A percentile compares a stretch with the other conserved stretches of the same genome.
Conservation (phyloP, 2,797 vertebrate species). For the Molossus alvarezi region DNA sequence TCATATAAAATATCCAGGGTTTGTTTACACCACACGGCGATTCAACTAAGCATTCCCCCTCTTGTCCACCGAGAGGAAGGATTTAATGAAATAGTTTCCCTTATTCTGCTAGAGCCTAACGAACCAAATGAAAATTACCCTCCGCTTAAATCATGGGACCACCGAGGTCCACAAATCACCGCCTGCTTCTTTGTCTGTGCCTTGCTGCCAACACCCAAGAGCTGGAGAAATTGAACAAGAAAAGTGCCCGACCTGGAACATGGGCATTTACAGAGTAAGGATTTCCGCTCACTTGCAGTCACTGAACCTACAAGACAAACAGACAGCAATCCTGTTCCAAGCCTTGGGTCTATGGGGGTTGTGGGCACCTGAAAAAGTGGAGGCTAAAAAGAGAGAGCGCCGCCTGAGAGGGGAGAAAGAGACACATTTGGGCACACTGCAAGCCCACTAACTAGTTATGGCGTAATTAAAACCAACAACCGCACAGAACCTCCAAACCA, state of each 20-base stretch:
- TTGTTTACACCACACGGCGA: slow-evolving; percentile 89
- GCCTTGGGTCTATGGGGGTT: neutral
- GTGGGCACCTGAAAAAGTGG: neutral
- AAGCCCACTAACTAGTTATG: slow-evolving; percentile 41
- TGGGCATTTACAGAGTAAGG: neutral
- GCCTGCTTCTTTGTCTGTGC: slow-evolving; percentile 66
- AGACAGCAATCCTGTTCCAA: neutral
- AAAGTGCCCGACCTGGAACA: neutral
- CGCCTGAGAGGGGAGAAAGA: neutral
- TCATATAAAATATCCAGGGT: slow-evolving; percentile 92
- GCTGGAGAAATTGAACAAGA: slow-evolving; percentile 38
- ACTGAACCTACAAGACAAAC: slow-evolving; percentile 2
- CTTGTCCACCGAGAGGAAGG: slow-evolving; percentile 87
- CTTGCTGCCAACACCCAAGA: slow-evolving; percentile 45
- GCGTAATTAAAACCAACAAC: slow-evolving; percentile 76
- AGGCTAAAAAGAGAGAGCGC: neutral
- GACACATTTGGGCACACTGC: neutral
- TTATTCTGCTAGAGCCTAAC: slow-evolving; percentile 77
- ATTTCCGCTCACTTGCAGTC: neutral
- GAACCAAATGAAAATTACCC: slow-evolving; percentile 87
- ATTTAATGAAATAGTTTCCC: slow-evolving; percentile 88
- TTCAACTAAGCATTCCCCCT: slow-evolving; percentile 80
- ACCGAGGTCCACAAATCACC: slow-evolving; percentile 72
- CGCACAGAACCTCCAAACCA: slow-evolving; percentile 48
- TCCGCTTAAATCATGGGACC: slow-evolving; percentile 81